A percentile compares a stretch with the other conserved stretches of the same genome.
phyloP scores from a whole-genome alignment of 2,888 invertebrate species.

The Falcaria lacertinaria region DNA sequence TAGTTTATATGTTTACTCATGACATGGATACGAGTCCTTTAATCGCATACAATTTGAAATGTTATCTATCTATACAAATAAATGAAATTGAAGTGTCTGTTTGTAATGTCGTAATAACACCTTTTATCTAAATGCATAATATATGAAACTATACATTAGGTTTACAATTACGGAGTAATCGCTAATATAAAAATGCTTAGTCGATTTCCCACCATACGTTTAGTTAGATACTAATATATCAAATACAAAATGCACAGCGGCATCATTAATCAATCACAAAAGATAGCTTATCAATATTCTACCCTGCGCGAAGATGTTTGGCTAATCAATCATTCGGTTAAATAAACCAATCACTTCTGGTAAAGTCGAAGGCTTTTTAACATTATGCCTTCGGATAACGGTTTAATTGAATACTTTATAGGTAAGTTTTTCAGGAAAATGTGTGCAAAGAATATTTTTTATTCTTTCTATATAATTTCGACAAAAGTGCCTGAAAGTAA shows the following conservation, averaged over 20 bases:
- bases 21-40: no score
- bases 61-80: no score
- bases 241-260: conserved; percentile 1
- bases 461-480: no score
- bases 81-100: no score
- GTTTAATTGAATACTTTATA: neutral
- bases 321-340: conserved; percentile 3
- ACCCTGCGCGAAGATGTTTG: conserved; percentile 1
- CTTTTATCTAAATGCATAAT: no score
- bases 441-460: neutral
- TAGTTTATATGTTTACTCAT: no score
- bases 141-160: no score
- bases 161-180: no score
- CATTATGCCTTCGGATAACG: neutral
- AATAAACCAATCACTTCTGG: neutral
- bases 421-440: neutral
- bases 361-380: neutral
- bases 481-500: no score
- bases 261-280: conserved; percentile 2
- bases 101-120: no score
- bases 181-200: no score
- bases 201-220: neutral
- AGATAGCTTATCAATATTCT: conserved; percentile 3
- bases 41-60: no score
- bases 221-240: neutral